Evolutionary conservation across 2,797 vertebrate species (phyloP).

Genomic region (Sternarchorhynchus goeldii): DNA sequence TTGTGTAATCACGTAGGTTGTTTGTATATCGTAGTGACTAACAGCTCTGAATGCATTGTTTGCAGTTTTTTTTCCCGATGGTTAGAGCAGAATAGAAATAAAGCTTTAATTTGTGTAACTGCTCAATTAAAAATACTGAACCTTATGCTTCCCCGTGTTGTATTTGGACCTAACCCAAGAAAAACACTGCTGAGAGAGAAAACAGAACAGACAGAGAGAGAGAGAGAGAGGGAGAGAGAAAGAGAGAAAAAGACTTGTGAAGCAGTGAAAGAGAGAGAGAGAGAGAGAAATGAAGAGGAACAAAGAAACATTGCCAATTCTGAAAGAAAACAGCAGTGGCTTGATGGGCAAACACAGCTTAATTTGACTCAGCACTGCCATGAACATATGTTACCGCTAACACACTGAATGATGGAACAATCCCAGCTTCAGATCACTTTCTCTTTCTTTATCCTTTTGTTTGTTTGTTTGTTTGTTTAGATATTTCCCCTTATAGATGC

Average conservation of each 20-base stretch:
- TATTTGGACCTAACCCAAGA: constrained; percentile 39
- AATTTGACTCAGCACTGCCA: constrained; percentile 16
- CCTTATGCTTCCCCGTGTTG: constrained; percentile 25
- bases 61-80: background rate
- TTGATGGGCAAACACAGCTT: constrained; percentile 12
- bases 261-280: constrained; percentile 4
- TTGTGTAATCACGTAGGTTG: constrained; percentile 55
- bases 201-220: constrained; percentile 8
- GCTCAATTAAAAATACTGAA: constrained; percentile 53
- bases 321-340: constrained; percentile 1
- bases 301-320: constrained; percentile 13
- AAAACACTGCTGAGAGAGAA: constrained; percentile 15
- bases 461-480: background rate
- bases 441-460: no score
- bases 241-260: background rate
- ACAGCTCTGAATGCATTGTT: constrained; percentile 7
- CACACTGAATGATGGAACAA: constrained; percentile 42
- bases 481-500: background rate
- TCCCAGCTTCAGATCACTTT: background rate
- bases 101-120: constrained; percentile 44
- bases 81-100: background rate
- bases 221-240: background rate
- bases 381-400: constrained; percentile 31
- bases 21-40: constrained; percentile 11
- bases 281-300: background rate